Percentiles rank a stretch among this genome's conserved stretches.
phyloP scores from a whole-genome alignment of 64 coral and sea anemone species.

The Astreopora myriophthalma region DNA sequence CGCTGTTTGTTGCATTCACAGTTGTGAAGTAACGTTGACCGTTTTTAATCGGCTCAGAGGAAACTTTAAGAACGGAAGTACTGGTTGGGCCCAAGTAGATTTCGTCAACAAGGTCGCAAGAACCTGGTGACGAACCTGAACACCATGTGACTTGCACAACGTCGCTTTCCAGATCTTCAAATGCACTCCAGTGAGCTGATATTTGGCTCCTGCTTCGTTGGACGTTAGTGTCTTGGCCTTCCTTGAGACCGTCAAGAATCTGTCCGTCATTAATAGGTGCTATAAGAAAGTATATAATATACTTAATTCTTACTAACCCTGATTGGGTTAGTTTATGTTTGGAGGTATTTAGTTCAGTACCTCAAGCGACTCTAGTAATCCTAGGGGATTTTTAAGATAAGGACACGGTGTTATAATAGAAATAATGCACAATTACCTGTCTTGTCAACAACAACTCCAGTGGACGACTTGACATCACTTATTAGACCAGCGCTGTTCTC shows the following conservation, averaged over 20 bases:
- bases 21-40: constrained; percentile 76
- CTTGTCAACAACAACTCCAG: constrained; percentile 72
- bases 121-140: constrained; percentile 38
- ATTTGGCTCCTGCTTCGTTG: constrained; percentile 59
- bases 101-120: constrained; percentile 57
- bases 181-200: constrained; percentile 74
- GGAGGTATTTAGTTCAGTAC: too few species aligned
- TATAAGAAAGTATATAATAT: not conserved
- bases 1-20: constrained; percentile 82
- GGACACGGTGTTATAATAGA: too few species aligned
- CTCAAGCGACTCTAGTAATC: too few species aligned
- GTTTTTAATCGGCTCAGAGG: constrained; percentile 32
- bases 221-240: constrained; percentile 67
- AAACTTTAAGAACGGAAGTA: not conserved
- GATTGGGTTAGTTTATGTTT: not conserved
- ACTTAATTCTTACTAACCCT: not conserved
- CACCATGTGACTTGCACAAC: constrained; percentile 84
- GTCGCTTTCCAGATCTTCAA: constrained; percentile 90
- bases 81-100: not conserved
- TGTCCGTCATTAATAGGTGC: constrained; percentile 28
- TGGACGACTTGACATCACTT: constrained; percentile 58
- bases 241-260: constrained; percentile 63
- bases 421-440: constrained; percentile 57
- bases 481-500: constrained; percentile 56
- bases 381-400: too few species aligned